Conservation (phyloP, 2,113 vertebrate genomes). For the Pangasianodon gigas region DNA sequence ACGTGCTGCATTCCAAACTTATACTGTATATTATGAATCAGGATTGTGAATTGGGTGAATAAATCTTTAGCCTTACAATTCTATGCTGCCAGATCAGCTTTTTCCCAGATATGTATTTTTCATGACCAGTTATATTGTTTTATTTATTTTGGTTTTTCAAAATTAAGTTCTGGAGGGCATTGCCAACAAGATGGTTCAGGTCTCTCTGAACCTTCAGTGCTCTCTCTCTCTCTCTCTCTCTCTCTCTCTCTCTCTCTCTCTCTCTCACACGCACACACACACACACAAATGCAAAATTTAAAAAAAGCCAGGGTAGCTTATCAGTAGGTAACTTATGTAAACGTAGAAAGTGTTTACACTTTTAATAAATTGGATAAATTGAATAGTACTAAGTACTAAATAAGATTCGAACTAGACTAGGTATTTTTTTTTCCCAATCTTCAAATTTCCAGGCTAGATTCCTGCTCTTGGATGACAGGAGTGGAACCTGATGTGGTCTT, state of each 20-base stretch:
- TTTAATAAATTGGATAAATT: no score
- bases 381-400: no score
- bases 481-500: not conserved
- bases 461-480: not conserved
- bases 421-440: no score
- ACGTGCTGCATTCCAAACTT: constrained; percentile 24
- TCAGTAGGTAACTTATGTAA: not conserved
- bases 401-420: no score
- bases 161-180: constrained; percentile 7
- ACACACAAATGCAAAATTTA: not conserved
- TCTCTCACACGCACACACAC: not conserved
- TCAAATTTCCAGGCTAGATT: not conserved
- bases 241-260: not conserved
- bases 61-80: constrained; percentile 47
- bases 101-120: constrained; percentile 46
- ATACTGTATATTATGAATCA: constrained; percentile 44
- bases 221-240: not conserved
- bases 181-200: not conserved
- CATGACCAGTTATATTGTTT: constrained; percentile 21
- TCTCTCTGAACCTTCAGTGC: not conserved
- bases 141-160: constrained; percentile 3
- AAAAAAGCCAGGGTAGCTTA: not conserved
- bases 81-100: constrained; percentile 37
- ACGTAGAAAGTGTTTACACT: no score
- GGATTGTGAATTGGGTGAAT: constrained; percentile 36